Percentiles rank a stretch among this genome's conserved stretches.
Evolutionary conservation across 2,113 vertebrate genomes (phyloP).

Genomic region (Okapia johnstoni): DNA sequence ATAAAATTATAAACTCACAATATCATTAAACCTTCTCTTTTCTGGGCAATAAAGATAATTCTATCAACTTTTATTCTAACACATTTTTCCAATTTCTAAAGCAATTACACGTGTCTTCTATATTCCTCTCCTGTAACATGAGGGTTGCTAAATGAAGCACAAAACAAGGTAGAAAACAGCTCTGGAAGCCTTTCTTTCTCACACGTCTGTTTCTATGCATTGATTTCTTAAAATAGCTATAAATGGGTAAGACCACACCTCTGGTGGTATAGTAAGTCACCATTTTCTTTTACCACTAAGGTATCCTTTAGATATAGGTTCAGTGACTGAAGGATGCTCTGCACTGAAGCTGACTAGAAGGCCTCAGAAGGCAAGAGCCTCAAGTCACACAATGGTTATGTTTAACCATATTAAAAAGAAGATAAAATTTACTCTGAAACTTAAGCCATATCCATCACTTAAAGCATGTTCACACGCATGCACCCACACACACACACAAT

Average conservation of each 20-base stretch:
- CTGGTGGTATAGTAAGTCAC: neutral
- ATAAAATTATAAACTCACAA: neutral
- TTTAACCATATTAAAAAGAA: neutral
- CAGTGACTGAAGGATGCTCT: neutral
- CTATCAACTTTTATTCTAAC: neutral
- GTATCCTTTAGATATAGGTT: neutral
- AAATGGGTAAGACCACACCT: neutral
- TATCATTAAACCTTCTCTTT: neutral
- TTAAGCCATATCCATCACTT: neutral
- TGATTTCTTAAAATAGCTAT: neutral
- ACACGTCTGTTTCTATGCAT: neutral
- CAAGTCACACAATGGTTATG: neutral
- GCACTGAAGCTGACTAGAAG: neutral
- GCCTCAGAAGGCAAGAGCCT: neutral
- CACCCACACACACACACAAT: fast-evolving
- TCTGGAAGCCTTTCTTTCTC: neutral
- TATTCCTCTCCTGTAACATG: neutral
- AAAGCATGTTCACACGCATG: neutral
- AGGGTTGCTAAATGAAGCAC: neutral
- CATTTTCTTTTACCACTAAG: neutral
- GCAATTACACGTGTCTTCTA: neutral
- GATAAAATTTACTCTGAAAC: neutral
- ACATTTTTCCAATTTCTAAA: neutral
- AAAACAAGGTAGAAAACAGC: neutral
- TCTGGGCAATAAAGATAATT: conserved; percentile 25